phyloP scores from a whole-genome alignment of 1,140 invertebrate species.

The Leptinotarsa undecemlineata region DNA sequence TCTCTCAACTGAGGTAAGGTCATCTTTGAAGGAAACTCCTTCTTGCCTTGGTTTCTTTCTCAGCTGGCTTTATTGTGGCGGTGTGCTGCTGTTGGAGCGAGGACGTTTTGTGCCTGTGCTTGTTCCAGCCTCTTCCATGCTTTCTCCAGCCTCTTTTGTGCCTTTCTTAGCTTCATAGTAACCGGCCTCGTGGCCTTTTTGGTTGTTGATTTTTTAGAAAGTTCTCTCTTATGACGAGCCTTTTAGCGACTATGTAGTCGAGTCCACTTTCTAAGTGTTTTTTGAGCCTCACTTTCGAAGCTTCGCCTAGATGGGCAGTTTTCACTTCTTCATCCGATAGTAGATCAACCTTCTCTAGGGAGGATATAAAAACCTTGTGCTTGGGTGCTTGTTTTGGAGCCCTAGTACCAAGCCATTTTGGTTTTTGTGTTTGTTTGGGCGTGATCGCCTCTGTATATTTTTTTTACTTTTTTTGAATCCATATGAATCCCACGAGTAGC shows the following conservation, averaged over 20 bases:
- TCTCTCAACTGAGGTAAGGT: too few species aligned
- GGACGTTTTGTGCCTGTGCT: background rate
- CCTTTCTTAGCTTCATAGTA: background rate
- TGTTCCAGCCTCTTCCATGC: constrained; percentile 5
- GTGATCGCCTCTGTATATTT: background rate
- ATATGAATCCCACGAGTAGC: too few species aligned
- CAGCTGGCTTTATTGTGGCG: too few species aligned
- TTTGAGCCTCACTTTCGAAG: background rate
- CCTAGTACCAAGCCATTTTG: background rate
- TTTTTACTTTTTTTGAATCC: background rate
- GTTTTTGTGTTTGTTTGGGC: background rate
- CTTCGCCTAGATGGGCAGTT: too few species aligned
- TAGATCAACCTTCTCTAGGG: too few species aligned
- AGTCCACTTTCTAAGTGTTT: background rate
- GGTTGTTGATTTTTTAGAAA: background rate
- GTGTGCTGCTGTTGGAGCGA: too few species aligned
- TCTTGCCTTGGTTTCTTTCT: too few species aligned
- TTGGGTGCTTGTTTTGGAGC: background rate
- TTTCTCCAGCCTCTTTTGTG: background rate
- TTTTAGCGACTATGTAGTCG: constrained; percentile 5
- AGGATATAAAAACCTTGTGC: background rate
- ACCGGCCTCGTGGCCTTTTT: background rate
- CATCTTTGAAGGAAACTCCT: too few species aligned
- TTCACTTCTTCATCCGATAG: background rate
- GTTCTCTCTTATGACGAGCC: background rate